Evolutionary conservation across 2,113 vertebrate species (phyloP).

Genomic region (Peromyscus californicus): DNA sequence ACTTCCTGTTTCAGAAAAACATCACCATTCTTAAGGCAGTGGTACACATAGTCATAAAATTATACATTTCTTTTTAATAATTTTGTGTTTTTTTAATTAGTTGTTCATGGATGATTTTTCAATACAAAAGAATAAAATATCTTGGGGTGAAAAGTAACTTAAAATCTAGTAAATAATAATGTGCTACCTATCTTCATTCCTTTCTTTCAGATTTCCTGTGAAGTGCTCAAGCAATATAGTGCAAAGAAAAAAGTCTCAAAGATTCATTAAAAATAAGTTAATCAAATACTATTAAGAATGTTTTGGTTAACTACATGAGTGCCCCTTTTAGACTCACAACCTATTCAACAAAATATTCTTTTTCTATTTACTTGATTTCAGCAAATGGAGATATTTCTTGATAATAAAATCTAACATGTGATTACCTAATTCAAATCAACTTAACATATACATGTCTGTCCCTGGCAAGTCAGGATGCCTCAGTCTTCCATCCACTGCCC

Average conservation of each 20-base stretch:
- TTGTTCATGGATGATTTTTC: slow-evolving; percentile 7
- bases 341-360: slow-evolving; percentile 1
- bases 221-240: neutral
- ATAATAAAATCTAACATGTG: slow-evolving; percentile 13
- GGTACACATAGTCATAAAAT: neutral
- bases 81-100: neutral
- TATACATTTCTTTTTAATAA: neutral
- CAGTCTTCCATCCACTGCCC: neutral
- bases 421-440: slow-evolving; percentile 45
- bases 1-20: slow-evolving; percentile 37
- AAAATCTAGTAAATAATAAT: slow-evolving; percentile 31
- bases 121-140: slow-evolving; percentile 14
- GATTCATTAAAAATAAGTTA: slow-evolving; percentile 47
- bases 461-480: neutral
- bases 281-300: slow-evolving; percentile 1
- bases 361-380: slow-evolving; percentile 15
- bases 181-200: neutral
- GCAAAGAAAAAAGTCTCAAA: slow-evolving; percentile 43
- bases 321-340: slow-evolving; percentile 31
- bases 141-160: neutral
- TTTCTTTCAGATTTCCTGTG: slow-evolving; percentile 16
- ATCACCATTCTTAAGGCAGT: neutral
- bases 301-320: slow-evolving; percentile 1
- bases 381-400: slow-evolving; percentile 23
- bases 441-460: neutral